phyloP scores from a whole-genome alignment of 2,888 invertebrate genomes.

The Machimus rusticus region DNA sequence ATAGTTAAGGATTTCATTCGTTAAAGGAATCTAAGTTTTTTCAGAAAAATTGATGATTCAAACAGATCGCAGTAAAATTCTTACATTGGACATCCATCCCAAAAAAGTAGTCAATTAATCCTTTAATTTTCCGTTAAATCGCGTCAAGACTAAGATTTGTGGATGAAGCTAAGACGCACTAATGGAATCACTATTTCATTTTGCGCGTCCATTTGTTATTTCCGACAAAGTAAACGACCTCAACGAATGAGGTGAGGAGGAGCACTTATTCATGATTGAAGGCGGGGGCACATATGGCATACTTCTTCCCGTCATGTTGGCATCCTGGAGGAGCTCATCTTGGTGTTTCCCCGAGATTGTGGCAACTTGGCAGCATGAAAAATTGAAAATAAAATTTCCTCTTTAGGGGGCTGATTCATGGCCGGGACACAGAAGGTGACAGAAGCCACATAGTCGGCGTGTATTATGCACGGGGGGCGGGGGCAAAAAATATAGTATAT shows the following conservation, averaged over 20 bases:
- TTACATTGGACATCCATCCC: not conserved
- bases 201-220: not conserved
- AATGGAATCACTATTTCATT: not conserved
- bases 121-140: not conserved
- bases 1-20: too few relatives aligned
- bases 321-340: conserved; percentile 1
- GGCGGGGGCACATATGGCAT: conserved; percentile 7
- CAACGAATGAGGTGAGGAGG: conserved; percentile 11
- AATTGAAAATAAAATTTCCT: conserved; percentile 37
- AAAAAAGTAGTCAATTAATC: not conserved
- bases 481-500: not conserved
- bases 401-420: conserved; percentile 8
- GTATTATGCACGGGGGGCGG: not conserved
- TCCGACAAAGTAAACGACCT: not conserved
- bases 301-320: not conserved
- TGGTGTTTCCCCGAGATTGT: conserved; percentile 5
- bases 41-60: not conserved
- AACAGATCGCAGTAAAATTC: not conserved
- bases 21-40: too few relatives aligned
- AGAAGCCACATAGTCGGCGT: conserved; percentile 11
- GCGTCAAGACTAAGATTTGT: not conserved
- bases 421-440: conserved; percentile 9
- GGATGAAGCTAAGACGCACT: not conserved
- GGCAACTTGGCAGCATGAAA: not conserved
- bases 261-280: conserved; percentile 12